Base-by-base conservation (phyloP, 2,113 vertebrate genomes). In the Patagioenas fasciata region DNA sequence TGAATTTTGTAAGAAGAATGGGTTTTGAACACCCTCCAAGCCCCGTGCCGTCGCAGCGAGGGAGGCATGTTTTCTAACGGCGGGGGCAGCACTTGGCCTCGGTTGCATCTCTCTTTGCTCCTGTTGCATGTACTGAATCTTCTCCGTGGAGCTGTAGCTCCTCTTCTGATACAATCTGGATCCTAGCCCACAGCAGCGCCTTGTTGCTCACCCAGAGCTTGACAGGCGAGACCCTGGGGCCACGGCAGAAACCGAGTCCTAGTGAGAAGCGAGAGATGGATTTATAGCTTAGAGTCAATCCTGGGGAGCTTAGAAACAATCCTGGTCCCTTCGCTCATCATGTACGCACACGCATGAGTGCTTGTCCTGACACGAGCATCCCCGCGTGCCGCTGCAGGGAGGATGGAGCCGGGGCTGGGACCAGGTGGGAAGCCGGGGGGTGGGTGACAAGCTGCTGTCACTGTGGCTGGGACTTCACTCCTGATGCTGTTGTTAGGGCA, bases 341-440 rank as follows among this genome's bases (percentile, higher is more conserved):
- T 15, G 48, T 6, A 13, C 3, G 31, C 51, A 24, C 21, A 6
- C 1, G 1, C 1, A 0, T 48, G 60, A 1, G 0, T 19, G 48
- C 36, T 34, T 23, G 29, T 21, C 23, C 40, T 44, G 42, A 44
- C 42, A 44, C 16, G 17, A 44, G 42, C 42, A 44, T 44, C 42
- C 42, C 42, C 7, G 42, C 15, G 42, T 44, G 42, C 42, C 42
- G 16, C 42, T 0, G n/a, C n/a, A 9, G 58, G 40, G 66, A 72
- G 51, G 82, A 47, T 5, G 57, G 53, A 72, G 23, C 38, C 42
- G 64, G 14, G 44, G 10, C 36, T 44, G 44, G 72, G 34, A 17
- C 13, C 60, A 5, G 31, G 34, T 0, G 0, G 6, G 60, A 28
- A 29, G 31, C 53, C 6, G 19, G 57, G 38, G 10, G 24, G n/a